Evolutionary conservation across 2,888 invertebrate species (phyloP).

Genomic region (Drosophila trichaetosa): DNA sequence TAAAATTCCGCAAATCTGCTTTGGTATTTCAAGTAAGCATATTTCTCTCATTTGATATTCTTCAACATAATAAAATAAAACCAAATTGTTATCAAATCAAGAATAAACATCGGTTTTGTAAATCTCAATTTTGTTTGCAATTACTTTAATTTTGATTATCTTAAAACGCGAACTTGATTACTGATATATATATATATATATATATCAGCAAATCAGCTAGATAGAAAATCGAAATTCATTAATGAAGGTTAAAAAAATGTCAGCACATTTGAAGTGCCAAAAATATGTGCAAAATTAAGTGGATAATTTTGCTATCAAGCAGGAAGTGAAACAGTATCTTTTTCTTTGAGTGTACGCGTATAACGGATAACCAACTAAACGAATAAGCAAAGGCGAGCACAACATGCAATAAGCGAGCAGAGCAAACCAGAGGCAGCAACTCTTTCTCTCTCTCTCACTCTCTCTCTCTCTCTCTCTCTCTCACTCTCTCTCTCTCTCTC

Average conservation of each 20-base stretch:
- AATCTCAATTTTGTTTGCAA: not conserved
- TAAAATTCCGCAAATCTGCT: not conserved
- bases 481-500: too few species aligned
- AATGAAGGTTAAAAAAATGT: not conserved
- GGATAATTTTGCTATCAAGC: not conserved
- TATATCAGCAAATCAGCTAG: not conserved
- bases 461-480: conserved; percentile 2
- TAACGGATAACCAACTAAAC: not conserved
- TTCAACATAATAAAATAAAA: not conserved
- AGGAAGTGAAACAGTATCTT: not conserved
- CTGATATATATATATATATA: not conserved
- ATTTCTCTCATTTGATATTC: not conserved
- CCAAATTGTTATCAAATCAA: not conserved
- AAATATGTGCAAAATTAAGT: not conserved
- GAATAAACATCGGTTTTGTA: not conserved
- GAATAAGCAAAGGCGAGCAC: conserved; percentile 11
- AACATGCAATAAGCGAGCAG: conserved; percentile 34
- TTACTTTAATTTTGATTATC: not conserved
- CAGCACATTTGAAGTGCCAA: too few species aligned
- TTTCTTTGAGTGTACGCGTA: not conserved
- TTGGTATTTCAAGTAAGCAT: not conserved
- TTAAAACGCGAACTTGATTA: not conserved
- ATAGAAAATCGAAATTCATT: not conserved
- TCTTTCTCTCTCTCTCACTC: conserved; percentile 5
- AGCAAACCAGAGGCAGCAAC: conserved; percentile 15